A percentile compares a stretch with the other conserved stretches of the same genome.
Conservation (phyloP, 2,888 invertebrate species). For the Melanostoma mellinum region DNA sequence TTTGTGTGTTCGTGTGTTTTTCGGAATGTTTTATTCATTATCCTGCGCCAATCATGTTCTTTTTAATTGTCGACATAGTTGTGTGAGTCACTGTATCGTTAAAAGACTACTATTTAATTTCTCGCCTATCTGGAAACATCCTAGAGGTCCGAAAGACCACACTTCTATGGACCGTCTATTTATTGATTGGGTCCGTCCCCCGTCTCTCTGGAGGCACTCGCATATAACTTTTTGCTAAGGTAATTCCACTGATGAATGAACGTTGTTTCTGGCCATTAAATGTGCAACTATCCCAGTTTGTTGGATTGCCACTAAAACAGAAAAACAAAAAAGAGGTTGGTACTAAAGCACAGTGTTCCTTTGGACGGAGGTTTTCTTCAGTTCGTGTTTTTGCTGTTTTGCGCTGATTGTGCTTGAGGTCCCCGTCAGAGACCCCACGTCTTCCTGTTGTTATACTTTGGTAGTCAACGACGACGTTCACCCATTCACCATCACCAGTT, state of each 20-base stretch:
- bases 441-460: constrained; percentile 68
- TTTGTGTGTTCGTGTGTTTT: not conserved
- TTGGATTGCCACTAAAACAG: constrained; percentile 16
- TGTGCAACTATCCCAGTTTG: constrained; percentile 49
- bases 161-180: constrained; percentile 35
- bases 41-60: constrained; percentile 36
- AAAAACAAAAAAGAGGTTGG: constrained; percentile 26
- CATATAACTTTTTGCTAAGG: constrained; percentile 26
- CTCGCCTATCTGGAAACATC: constrained; percentile 49
- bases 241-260: constrained; percentile 66
- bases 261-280: constrained; percentile 46
- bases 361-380: constrained; percentile 28
- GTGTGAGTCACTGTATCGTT: constrained; percentile 20
- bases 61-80: constrained; percentile 30
- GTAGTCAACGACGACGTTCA: constrained; percentile 36
- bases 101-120: constrained; percentile 27
- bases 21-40: constrained; percentile 54
- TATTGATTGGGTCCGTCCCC: constrained; percentile 31
- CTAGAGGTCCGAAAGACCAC: constrained; percentile 10
- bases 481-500: constrained; percentile 26
- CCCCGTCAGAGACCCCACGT: constrained; percentile 53
- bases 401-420: constrained; percentile 62
- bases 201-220: constrained; percentile 12
- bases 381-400: constrained; percentile 57
- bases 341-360: constrained; percentile 37